Base-by-base conservation (phyloP, 2,113 vertebrate genomes). In the Menura novaehollandiae region DNA sequence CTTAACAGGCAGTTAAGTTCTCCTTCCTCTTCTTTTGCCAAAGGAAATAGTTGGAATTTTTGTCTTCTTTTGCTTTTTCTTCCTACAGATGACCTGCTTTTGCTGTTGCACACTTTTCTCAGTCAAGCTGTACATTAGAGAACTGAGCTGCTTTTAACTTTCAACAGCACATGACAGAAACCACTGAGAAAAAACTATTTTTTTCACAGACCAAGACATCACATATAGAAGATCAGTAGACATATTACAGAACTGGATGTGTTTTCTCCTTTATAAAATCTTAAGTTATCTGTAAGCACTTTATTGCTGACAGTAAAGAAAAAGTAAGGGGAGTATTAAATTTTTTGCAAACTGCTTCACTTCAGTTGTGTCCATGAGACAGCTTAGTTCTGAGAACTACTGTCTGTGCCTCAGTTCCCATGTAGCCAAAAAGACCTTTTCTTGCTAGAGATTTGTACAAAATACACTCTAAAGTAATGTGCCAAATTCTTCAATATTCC, bases 1-100 rank as follows among this genome's bases (percentile, higher is more conserved):
- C 24, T 88, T 82, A 67, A 39, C 33, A 58, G 27, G 6, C 35
- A 88, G 19, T 37, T 88, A 56, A 93, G 33, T 89, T 88, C 56
- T 91, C 35, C 21, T 93, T 96, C 80, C 18, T 15, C 21, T 69
- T 82, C 62, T 89, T 77, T 68, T 88, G 77, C 49, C 58, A 79
- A 90, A 83, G 52, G 71, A 93, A 91, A 90, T 88, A 76, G n/a
- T 43, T 91, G 46, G 18, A 52, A 47, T 82, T 32, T 75, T 85
- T 94, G 82, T 60, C 32, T 59, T 41, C 22, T 78, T 85, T 82
- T 64, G 17, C 37, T 91, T 32, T 66, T 88, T 79, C 35, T 91
- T 88, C 51, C 8, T 46, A 43, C 9, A 43, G 23, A 53, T 91
- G 51, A 81, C 15, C 13, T 62, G 46, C 2, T 83, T 88, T 82